These are phyloP conservation scores for Pangasius larnaudii DNA, from an alignment of 2,797 vertebrate species.

Conservation along the genomic window DNA sequence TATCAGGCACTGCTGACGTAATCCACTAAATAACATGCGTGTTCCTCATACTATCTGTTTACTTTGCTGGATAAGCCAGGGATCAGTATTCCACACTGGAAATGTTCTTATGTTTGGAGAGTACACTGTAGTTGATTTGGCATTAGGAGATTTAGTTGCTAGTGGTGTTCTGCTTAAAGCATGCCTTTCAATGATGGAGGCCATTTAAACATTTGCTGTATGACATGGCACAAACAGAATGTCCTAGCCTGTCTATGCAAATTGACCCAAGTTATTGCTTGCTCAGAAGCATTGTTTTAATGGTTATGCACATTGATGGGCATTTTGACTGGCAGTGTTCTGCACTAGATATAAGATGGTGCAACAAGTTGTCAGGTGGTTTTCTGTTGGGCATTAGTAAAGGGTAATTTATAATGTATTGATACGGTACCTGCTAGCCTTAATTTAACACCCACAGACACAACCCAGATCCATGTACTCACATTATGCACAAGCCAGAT, in stretches of 20 bases:
- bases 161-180: constrained; percentile 18
- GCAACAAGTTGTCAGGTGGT: not conserved
- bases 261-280: not conserved
- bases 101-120: not conserved
- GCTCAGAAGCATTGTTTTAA: not conserved
- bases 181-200: constrained; percentile 18
- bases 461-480: constrained; percentile 29
- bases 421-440: not conserved
- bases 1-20: not conserved
- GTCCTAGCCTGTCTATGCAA: not conserved
- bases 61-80: not conserved
- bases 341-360: not conserved
- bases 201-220: constrained; percentile 17
- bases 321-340: not conserved
- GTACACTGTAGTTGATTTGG: not conserved
- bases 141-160: constrained; percentile 29
- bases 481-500: constrained; percentile 35
- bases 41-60: not conserved
- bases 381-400: not conserved
- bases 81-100: not conserved
- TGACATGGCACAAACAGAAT: not conserved
- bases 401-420: not conserved
- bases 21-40: not conserved
- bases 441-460: constrained; percentile 38
- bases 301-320: not conserved